phyloP scores from a whole-genome alignment of 1,140 invertebrate species.

The Berghia stephanieae region DNA sequence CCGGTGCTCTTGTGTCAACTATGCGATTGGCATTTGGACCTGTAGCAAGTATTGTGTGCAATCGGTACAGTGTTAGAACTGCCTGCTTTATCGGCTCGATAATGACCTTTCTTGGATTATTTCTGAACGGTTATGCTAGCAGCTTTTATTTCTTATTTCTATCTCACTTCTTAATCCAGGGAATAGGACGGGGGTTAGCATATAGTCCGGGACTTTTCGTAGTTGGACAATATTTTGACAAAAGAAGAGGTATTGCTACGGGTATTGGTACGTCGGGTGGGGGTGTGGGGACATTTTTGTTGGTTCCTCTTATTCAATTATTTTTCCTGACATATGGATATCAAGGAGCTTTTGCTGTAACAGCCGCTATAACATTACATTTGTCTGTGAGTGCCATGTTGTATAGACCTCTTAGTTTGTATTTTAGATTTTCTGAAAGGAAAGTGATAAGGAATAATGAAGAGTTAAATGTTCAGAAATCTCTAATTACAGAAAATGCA shows the following conservation, averaged over 20 bases:
- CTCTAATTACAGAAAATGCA: too few relatives aligned
- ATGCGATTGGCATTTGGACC: conserved; percentile 71
- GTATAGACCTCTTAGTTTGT: conserved; percentile 39
- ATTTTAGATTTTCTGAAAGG: conserved; percentile 11
- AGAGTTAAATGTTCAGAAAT: background rate
- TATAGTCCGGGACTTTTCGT: conserved; percentile 60
- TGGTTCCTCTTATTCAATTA: conserved; percentile 58
- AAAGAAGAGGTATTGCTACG: conserved; percentile 52
- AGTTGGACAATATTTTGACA: conserved; percentile 58
- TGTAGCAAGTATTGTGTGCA: conserved; percentile 85
- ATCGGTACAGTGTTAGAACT: conserved; percentile 86
- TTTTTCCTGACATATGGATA: conserved; percentile 45
- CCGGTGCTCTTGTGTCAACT: conserved; percentile 1
- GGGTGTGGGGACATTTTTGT: conserved; percentile 60
- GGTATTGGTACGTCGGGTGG: conserved; percentile 63
- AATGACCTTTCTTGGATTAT: conserved; percentile 78
- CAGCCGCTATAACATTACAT: conserved; percentile 37
- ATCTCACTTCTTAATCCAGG: conserved; percentile 84
- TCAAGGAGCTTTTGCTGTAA: conserved; percentile 36
- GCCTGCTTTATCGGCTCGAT: conserved; percentile 86
- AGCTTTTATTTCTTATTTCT: conserved; percentile 82
- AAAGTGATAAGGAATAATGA: background rate
- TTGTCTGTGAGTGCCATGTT: conserved; percentile 37
- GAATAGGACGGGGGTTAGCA: conserved; percentile 68
- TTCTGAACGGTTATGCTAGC: conserved; percentile 79